phyloP scores from a whole-genome alignment of 2,113 vertebrate species.

The Pluvianellus socialis region DNA sequence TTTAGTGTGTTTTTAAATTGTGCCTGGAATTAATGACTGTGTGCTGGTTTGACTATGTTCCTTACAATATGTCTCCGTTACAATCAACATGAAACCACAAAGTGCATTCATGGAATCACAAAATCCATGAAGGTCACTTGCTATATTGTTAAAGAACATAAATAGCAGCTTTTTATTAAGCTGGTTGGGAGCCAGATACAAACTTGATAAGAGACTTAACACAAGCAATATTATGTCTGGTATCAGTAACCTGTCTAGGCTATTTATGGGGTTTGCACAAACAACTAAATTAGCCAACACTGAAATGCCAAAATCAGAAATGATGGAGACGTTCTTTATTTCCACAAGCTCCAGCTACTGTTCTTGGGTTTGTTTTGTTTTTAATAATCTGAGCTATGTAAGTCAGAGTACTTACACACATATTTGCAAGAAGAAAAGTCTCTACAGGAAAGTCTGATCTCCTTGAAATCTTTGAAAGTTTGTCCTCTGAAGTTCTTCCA shows the following conservation, averaged over 20 bases:
- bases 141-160: constrained; percentile 30
- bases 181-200: constrained; percentile 31
- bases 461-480: not conserved
- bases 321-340: not conserved
- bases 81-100: constrained; percentile 42
- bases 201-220: constrained; percentile 35
- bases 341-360: not conserved
- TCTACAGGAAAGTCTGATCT: not conserved
- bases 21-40: not conserved
- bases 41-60: not conserved
- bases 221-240: constrained; percentile 54
- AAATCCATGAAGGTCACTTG: constrained; percentile 43
- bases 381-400: not conserved
- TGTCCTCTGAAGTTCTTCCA: not conserved
- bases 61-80: not conserved
- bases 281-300: not conserved
- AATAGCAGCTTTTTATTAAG: constrained; percentile 48
- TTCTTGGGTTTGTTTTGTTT: not conserved
- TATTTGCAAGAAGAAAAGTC: not conserved
- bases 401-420: not conserved
- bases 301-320: not conserved
- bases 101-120: not conserved
- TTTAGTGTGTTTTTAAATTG: not conserved
- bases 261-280: constrained; percentile 51
- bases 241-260: constrained; percentile 52